phyloP scores from a whole-genome alignment of 2,113 vertebrate species.

The Onychostruthus taczanowskii region DNA sequence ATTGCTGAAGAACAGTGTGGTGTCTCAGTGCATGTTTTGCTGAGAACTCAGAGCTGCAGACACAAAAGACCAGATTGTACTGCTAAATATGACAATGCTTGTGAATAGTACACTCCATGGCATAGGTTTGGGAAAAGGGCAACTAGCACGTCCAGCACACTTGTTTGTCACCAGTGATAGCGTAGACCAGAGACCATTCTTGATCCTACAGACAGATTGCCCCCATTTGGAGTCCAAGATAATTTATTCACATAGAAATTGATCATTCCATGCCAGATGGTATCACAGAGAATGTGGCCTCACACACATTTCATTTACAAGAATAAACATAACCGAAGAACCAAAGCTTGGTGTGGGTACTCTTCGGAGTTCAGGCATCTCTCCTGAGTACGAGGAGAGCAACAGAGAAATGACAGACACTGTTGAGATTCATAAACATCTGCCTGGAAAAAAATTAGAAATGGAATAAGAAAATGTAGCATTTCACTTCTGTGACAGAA shows the following conservation, averaged over 20 bases:
- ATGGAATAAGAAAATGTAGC: background rate
- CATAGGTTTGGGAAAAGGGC: background rate
- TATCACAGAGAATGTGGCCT: background rate
- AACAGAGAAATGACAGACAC: background rate
- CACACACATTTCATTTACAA: background rate
- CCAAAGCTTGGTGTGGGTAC: background rate
- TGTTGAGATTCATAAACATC: background rate
- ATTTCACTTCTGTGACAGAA: background rate
- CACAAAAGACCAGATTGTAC: background rate
- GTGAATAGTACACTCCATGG: background rate
- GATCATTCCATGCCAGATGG: background rate
- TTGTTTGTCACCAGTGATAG: background rate
- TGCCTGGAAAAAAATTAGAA: background rate
- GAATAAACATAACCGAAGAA: background rate
- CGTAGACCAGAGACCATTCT: background rate
- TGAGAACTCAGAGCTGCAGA: background rate
- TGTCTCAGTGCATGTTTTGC: background rate
- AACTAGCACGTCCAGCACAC: no score
- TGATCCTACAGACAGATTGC: background rate
- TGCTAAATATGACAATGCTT: background rate
- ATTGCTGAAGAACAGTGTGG: background rate
- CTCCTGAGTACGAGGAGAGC: background rate
- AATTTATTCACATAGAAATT: background rate
- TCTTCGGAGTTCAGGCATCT: background rate
- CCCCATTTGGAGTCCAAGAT: background rate